phyloP scores from a whole-genome alignment of 2,797 vertebrate genomes.

The Lepus oiostolus region DNA sequence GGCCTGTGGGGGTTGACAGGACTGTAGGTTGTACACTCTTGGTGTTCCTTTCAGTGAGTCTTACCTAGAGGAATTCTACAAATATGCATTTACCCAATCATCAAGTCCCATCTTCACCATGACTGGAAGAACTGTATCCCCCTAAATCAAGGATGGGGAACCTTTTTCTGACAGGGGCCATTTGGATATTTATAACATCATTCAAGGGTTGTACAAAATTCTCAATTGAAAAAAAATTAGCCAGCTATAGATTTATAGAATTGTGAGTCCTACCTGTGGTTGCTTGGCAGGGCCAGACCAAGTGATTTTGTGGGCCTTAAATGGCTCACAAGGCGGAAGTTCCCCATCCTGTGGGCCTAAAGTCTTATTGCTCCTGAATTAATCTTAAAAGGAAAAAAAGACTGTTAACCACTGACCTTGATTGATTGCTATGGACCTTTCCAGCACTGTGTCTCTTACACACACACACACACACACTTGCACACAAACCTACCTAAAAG shows the following conservation, averaged over 20 bases:
- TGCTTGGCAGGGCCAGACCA: too few species aligned
- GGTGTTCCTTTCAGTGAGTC: slow-evolving; percentile 33
- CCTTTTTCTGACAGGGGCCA: too few species aligned
- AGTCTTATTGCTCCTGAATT: slow-evolving; percentile 46
- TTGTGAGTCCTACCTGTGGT: too few species aligned
- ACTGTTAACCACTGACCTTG: neutral
- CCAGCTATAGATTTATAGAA: too few species aligned
- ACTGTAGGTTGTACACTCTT: neutral
- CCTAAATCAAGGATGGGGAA: neutral
- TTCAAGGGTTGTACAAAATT: too few species aligned
- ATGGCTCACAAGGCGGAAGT: too few species aligned
- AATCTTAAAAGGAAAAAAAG: neutral
- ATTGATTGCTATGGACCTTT: neutral
- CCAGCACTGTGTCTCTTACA: neutral
- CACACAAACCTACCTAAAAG: neutral
- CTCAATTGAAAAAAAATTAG: too few species aligned
- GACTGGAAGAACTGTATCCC: neutral
- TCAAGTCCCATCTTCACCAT: slow-evolving; percentile 46
- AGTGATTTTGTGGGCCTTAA: too few species aligned
- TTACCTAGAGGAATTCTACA: slow-evolving; percentile 5
- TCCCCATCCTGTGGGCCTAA: too few species aligned
- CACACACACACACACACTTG: too few species aligned
- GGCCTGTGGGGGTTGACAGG: neutral
- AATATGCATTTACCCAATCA: slow-evolving; percentile 52
- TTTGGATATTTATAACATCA: too few species aligned